Base-by-base conservation (phyloP, 1,140 invertebrate genomes). In the Homarus americanus region DNA sequence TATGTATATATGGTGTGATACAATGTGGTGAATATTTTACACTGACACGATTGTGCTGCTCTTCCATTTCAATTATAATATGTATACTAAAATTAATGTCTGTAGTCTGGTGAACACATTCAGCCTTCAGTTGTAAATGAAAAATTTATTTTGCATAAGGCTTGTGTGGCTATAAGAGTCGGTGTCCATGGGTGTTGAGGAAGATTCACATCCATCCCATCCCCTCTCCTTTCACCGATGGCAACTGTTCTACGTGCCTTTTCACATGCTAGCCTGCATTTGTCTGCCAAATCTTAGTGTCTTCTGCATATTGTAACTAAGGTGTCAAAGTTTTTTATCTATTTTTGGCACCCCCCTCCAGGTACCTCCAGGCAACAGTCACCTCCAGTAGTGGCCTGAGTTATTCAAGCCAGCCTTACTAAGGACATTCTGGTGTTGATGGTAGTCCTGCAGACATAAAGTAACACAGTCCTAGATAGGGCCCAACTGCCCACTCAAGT, bases 211-310 rank as follows among this genome's bases (percentile, higher is more conserved):
- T 38, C 79, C 87, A 41, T 75, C 80, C 87, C 66, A 7, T 41
- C 41, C 49, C 66, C 72, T 53, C 66, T 76, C 80, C 87, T 75
- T 90, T 73, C 44, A 75, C 69, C 38, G 53, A 36, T 73, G 87
- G 87, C 87, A 76, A 90, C 80, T 90, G 87, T 75, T 90, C 66
- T 90, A 90, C 83, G 87, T 90, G 87, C 87, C 87, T 90, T 86
- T 83, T 49, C 78, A 88, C 72, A 90, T 90, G 87, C 87, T 90
- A 90, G 80, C 79, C 44, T 90, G 87, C 80, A 90, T 90, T 90
- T 83, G 72, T 90, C 69, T 83, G 87, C 80, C 87, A 88, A 90
- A 90, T 69, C 73, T 82, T 90, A 90, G 69, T 90, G 72, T 90
- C 82, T 53, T 90, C 73, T 76, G 69, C 66, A 90, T n/a, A 49